phyloP scores from a whole-genome alignment of 2,888 invertebrate genomes.

The Scaptomyza parva region DNA sequence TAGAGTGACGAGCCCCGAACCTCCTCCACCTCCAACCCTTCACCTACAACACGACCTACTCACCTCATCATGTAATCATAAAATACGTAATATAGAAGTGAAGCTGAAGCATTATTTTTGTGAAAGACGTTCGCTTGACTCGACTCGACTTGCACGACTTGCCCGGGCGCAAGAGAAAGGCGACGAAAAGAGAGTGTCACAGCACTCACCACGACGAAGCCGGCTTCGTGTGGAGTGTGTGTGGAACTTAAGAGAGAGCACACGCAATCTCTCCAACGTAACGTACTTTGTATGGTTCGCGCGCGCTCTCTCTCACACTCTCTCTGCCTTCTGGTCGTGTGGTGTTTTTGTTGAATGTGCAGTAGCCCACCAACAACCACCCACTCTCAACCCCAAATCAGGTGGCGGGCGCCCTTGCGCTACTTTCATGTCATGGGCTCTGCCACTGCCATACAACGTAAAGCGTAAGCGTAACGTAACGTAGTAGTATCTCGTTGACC shows the following conservation, averaged over 20 bases:
- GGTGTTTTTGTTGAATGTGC: constrained; percentile 28
- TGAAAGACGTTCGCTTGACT: constrained; percentile 45
- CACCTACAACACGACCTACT: constrained; percentile 63
- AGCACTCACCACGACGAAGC: constrained; percentile 47
- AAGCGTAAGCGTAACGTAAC: constrained; percentile 43
- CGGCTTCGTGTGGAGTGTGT: constrained; percentile 50
- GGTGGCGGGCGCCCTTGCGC: constrained; percentile 79
- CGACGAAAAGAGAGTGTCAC: constrained; percentile 19
- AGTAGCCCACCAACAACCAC: constrained; percentile 55
- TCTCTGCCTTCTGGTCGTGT: too few species aligned
- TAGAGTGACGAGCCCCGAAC: constrained; percentile 19
- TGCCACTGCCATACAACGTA: constrained; percentile 9
- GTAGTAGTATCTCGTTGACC: constrained; percentile 82
- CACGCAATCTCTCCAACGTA: background rate
- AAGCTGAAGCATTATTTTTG: constrained; percentile 27
- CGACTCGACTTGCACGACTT: too few species aligned
- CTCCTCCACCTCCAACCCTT: background rate
- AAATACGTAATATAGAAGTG: constrained; percentile 61
- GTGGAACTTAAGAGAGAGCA: constrained; percentile 57
- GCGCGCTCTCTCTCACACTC: constrained; percentile 1
- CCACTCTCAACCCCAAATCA: constrained; percentile 63
- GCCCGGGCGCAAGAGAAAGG: constrained; percentile 49
- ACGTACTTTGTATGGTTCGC: background rate
- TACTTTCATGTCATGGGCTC: constrained; percentile 64
- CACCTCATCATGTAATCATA: constrained; percentile 67